These are phyloP conservation scores for Gymnogyps californianus DNA, from an alignment of 2,113 vertebrate genomes.

Conservation along the genomic window DNA sequence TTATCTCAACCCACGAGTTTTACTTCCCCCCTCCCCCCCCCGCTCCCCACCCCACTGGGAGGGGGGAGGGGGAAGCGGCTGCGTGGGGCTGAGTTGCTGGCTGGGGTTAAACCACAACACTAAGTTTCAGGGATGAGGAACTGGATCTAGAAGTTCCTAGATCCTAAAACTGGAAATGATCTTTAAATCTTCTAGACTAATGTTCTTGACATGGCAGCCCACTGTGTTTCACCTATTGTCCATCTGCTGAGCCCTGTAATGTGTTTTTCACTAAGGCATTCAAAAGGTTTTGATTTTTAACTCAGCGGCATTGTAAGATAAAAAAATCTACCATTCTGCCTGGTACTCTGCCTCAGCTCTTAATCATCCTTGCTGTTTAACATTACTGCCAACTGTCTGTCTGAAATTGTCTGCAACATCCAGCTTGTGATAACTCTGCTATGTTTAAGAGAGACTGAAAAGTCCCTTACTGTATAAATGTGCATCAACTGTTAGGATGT, in stretches of 20 bases:
- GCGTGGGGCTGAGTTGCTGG: no score
- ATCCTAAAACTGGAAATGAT: not conserved
- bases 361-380: not conserved
- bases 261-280: not conserved
- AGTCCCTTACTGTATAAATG: not conserved
- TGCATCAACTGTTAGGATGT: not conserved
- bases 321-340: not conserved
- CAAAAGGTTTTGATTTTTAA: not conserved
- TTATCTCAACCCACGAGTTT: no score
- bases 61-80: no score
- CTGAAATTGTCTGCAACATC: not conserved
- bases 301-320: not conserved
- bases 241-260: not conserved
- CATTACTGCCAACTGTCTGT: not conserved
- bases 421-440: not conserved
- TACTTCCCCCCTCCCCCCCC: no score
- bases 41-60: no score
- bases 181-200: not conserved
- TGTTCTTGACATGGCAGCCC: not conserved
- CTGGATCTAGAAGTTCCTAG: not conserved
- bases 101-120: no score
- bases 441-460: not conserved
- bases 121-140: not conserved
- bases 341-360: not conserved
- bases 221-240: not conserved